Evolutionary conservation across 2,797 vertebrate species (phyloP).

Genomic region (Microctenopoma lineatum): DNA sequence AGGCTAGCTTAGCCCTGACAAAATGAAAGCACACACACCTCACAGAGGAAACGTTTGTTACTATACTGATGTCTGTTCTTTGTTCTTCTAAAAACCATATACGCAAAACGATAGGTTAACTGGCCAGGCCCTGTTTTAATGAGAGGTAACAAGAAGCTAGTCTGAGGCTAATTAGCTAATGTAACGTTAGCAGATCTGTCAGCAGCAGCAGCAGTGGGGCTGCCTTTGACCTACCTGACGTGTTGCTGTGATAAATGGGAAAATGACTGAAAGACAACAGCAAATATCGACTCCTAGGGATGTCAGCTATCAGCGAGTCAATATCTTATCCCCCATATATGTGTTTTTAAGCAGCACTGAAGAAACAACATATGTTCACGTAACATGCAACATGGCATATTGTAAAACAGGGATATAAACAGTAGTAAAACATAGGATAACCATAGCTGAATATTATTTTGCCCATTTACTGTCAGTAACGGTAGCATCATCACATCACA

Average conservation of each 20-base stretch:
- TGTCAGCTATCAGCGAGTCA: neutral
- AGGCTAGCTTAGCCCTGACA: neutral
- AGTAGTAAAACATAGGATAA: neutral
- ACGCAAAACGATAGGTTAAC: fast-evolving
- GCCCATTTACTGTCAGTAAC: neutral
- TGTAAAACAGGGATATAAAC: neutral
- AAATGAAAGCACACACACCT: neutral
- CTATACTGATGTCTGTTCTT: fast-evolving
- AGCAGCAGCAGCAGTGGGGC: slow-evolving; percentile 16
- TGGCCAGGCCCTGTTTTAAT: neutral
- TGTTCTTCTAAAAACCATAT: neutral
- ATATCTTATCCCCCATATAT: no score
- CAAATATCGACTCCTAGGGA: fast-evolving
- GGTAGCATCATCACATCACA: no score
- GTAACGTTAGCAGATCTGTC: slow-evolving; percentile 49
- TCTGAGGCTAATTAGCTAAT: slow-evolving; percentile 52
- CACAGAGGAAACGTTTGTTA: neutral
- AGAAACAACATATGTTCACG: neutral
- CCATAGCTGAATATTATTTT: neutral
- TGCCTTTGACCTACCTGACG: slow-evolving; percentile 10
- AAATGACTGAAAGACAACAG: neutral
- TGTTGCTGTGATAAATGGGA: neutral
- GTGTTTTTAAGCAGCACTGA: neutral
- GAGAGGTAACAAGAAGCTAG: slow-evolving; percentile 24
- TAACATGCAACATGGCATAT: no score